Evolutionary conservation across 2,113 vertebrate species (phyloP), one percentile per base, ranked within the genome.

Genomic region (Phaethon lepturus): DNA sequence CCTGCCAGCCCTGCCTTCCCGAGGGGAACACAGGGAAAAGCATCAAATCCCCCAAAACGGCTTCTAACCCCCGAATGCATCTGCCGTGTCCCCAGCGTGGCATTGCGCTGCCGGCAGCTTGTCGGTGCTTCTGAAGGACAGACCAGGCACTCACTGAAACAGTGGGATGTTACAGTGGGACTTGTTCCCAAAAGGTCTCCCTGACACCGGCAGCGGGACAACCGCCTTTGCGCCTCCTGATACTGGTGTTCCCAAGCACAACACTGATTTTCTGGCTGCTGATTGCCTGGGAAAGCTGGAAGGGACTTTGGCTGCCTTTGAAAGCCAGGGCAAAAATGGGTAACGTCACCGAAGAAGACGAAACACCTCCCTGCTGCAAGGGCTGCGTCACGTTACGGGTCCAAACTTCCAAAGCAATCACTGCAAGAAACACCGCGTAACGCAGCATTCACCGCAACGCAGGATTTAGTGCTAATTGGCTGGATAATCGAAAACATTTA

Each of bases 31-130:
- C 52, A 49, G 2, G 23, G 23, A 78, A 86, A 72, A 83, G 22
- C 56, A 59, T 31, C 64, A 58, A 81, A 81, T 16, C 24, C n/a
- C 50, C 64, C 35, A 7, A 53, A 75, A 10, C 7, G 3, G 13
- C 9, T 55, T 81, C 45, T 60, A 58, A 1, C 0, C 9, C 68
- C 5, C 0, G 0, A 9, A 7, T 40, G 45, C 18, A 26, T 58
- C 64, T 2, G 0, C 17, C 0, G 0, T 6, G 29, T 53, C 24
- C 45, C 42, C 24, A 7, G 20, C 0, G 4, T 35, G 59, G 33
- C 18, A 35, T 29, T 3, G 1, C 33, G 10, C 29, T 35, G 40
- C 75, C 3, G 1, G 42, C 25, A 0, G 0, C 15, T 64, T 17
- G 23, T 5, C 26, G 35, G 17, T 56, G 42, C 45, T 92, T 31